Percentiles rank a stretch among this genome's conserved stretches.
phyloP scores from a whole-genome alignment of 2,113 vertebrate species.

The Callocephalon fimbriatum region DNA sequence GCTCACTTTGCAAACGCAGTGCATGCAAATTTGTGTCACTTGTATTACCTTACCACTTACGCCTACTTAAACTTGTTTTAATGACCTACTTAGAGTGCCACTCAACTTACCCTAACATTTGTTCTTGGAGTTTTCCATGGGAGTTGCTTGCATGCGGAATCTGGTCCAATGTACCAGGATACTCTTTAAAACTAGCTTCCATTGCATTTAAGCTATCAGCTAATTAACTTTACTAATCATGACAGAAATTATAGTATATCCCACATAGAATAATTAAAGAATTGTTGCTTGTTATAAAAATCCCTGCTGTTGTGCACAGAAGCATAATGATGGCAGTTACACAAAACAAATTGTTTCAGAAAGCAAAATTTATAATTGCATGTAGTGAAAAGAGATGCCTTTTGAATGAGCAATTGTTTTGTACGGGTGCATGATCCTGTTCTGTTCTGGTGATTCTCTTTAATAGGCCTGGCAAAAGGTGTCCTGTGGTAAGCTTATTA shows the following conservation, averaged over 20 bases:
- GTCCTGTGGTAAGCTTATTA: background rate
- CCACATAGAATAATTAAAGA: background rate
- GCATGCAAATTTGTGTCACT: background rate
- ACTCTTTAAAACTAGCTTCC: background rate
- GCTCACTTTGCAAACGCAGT: background rate
- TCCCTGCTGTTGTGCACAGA: background rate
- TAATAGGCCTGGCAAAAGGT: background rate
- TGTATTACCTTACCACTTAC: background rate
- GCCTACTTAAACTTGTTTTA: conserved; percentile 16
- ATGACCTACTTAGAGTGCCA: background rate
- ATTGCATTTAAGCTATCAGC: background rate
- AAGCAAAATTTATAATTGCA: background rate
- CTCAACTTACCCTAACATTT: background rate
- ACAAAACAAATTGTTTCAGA: background rate
- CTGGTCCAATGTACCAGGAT: background rate
- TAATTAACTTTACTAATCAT: background rate
- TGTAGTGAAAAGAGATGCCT: background rate
- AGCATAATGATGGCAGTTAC: background rate
- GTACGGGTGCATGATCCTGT: background rate
- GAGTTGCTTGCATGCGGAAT: background rate
- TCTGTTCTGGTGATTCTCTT: background rate
- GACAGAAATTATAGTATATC: background rate
- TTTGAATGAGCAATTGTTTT: background rate
- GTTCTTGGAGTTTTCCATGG: background rate
- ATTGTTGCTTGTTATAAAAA: background rate